These are phyloP conservation scores for Xylota segnis DNA, from an alignment of 2,888 invertebrate species.

Conservation along the genomic window DNA sequence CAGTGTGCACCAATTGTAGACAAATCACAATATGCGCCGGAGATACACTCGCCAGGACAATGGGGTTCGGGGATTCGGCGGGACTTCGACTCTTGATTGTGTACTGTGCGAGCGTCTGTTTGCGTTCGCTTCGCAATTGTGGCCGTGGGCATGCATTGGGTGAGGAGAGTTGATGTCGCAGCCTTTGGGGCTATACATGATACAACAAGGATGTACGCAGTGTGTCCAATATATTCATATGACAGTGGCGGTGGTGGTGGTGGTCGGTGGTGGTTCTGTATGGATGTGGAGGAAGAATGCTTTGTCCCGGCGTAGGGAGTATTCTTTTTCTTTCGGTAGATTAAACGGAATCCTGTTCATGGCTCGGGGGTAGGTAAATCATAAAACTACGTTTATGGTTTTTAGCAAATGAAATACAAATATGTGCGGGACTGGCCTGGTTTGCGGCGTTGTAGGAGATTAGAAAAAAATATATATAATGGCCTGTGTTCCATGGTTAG, in stretches of 20 bases:
- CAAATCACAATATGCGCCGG: conserved; percentile 56
- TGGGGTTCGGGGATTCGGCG: conserved; percentile 7
- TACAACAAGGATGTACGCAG: conserved; percentile 6
- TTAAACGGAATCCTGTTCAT: conserved; percentile 36
- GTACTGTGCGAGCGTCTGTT: conserved; percentile 27
- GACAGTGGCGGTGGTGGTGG: neutral
- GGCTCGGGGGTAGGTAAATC: conserved; percentile 46
- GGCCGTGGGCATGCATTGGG: conserved; percentile 17
- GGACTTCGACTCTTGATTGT: neutral
- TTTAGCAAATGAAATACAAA: conserved; percentile 60
- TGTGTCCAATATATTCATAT: conserved; percentile 39
- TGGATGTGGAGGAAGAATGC: conserved; percentile 16
- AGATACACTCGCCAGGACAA: conserved; percentile 42
- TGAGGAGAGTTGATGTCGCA: conserved; percentile 20
- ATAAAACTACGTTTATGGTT: conserved; percentile 49
- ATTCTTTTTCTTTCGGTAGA: conserved; percentile 26
- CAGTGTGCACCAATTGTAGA: conserved; percentile 63
- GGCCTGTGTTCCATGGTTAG: neutral
- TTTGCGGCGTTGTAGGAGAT: conserved; percentile 17
- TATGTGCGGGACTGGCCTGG: conserved; percentile 29
- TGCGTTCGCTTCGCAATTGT: conserved; percentile 10
- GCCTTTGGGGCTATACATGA: conserved; percentile 29
- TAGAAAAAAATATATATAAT: conserved; percentile 14
- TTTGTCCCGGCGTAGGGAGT: conserved; percentile 33
- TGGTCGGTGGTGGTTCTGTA: too few relatives aligned